These are phyloP conservation scores for Drosophila koepferae DNA, from an alignment of 2,888 invertebrate species.

Conservation along the genomic window DNA sequence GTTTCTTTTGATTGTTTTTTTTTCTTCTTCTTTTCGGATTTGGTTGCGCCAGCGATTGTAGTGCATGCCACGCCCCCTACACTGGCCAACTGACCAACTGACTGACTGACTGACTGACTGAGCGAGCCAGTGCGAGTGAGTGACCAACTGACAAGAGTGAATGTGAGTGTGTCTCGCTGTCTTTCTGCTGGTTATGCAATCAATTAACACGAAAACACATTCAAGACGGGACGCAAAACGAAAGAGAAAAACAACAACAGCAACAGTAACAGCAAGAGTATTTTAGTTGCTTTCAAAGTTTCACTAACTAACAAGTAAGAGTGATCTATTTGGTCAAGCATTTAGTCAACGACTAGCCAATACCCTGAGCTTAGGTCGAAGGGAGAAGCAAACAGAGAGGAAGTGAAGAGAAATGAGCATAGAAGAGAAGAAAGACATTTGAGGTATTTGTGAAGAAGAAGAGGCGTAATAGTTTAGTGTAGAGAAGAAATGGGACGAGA, in stretches of 20 bases:
- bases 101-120: conserved; percentile 10
- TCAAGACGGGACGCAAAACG: conserved; percentile 18
- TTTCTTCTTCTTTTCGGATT: conserved; percentile 4
- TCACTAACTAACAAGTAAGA: conserved; percentile 40
- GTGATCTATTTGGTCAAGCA: neutral
- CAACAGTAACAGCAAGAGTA: conserved; percentile 1
- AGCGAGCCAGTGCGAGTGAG: conserved; percentile 31
- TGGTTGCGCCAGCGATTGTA: conserved; percentile 41
- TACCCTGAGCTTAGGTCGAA: neutral
- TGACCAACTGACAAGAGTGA: conserved; percentile 30
- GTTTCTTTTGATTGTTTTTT: conserved; percentile 4
- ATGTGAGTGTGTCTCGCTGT: conserved; percentile 30
- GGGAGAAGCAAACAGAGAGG: neutral
- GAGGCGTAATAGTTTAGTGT: neutral
- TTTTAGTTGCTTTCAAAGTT: conserved; percentile 50
- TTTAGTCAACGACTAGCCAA: neutral
- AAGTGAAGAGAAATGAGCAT: neutral
- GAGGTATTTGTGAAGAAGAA: too few species aligned
- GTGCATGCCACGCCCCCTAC: conserved; percentile 17
- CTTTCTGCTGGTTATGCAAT: conserved; percentile 69
- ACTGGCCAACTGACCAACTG: conserved; percentile 18
- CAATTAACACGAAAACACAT: conserved; percentile 73
- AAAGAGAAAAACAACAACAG: conserved; percentile 25
- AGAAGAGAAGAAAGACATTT: neutral
- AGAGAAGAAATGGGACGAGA: neutral